Conservation (phyloP, 2,113 vertebrate genomes). For the Dasyornis broadbenti region DNA sequence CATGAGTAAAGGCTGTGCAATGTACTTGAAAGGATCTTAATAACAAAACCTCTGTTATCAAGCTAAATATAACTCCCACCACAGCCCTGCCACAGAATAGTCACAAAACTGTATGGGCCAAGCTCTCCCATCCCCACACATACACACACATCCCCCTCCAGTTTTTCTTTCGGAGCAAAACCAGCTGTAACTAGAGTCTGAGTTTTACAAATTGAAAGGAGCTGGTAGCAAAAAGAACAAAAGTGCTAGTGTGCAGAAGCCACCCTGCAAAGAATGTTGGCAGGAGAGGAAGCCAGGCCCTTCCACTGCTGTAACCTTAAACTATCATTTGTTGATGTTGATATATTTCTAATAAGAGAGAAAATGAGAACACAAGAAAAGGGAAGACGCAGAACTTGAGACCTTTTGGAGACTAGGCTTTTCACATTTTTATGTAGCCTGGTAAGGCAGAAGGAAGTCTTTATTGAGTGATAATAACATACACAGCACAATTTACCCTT, state of each 20-base stretch:
- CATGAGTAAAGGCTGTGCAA: conserved; percentile 28
- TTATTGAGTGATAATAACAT: neutral
- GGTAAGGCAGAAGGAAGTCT: neutral
- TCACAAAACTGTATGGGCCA: neutral
- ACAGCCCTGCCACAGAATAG: neutral
- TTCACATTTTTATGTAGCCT: conserved; percentile 23
- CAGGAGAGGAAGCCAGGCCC: conserved; percentile 42
- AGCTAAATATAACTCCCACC: conserved; percentile 10
- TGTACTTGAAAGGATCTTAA: conserved; percentile 16
- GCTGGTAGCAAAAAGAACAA: conserved; percentile 52
- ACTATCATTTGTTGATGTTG: conserved; percentile 55
- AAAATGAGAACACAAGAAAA: neutral
- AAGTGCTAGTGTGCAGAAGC: conserved; percentile 47
- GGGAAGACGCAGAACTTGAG: neutral
- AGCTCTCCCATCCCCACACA: neutral
- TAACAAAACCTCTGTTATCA: conserved; percentile 41
- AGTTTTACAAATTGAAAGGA: conserved; percentile 52
- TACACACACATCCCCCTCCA: neutral
- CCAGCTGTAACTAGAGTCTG: conserved; percentile 49
- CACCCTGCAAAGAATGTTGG: conserved; percentile 58
- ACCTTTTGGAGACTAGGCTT: conserved; percentile 24
- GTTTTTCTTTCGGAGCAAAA: conserved; percentile 52
- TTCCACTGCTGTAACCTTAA: conserved; percentile 57
- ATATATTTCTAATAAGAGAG: conserved; percentile 29
- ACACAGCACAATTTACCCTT: neutral